Conservation (phyloP, 2,113 vertebrate species). For the Alethe castanea region DNA sequence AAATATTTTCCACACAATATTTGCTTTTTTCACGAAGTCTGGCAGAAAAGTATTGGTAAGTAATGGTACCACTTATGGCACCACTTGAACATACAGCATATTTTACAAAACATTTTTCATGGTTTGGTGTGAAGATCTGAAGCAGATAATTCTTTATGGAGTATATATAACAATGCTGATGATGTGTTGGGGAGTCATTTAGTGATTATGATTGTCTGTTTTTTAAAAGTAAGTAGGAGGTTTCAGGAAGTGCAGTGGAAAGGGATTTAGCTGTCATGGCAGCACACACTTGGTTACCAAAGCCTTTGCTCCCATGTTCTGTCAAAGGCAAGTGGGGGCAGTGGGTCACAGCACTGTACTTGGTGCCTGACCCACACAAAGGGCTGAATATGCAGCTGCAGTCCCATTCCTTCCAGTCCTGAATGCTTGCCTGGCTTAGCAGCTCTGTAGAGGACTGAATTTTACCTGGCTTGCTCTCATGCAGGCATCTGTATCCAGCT, state of each 20-base stretch:
- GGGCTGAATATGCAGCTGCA: not conserved
- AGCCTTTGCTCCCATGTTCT: not conserved
- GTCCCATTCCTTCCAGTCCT: not conserved
- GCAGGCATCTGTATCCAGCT: not conserved
- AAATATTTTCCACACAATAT: slow-evolving; percentile 96
- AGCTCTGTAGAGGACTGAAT: not conserved
- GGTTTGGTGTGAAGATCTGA: not conserved
- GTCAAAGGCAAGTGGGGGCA: too few species aligned
- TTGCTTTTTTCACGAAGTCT: slow-evolving; percentile 96
- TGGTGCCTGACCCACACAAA: fast-evolving
- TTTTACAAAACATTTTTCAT: not conserved
- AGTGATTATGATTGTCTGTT: not conserved
- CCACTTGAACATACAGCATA: not conserved
- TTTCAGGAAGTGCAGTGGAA: not conserved
- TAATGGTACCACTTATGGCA: not conserved
- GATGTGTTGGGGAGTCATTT: not conserved
- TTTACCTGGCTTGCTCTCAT: not conserved
- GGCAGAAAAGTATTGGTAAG: slow-evolving; percentile 96
- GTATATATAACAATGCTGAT: not conserved
- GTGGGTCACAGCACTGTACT: not conserved
- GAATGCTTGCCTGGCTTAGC: not conserved
- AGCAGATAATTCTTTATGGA: not conserved
- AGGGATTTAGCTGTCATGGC: not conserved
- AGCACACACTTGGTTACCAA: not conserved
- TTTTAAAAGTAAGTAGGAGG: not conserved